Conservation (phyloP, 2,797 vertebrate genomes). For the Eleutherodactylus coqui region DNA sequence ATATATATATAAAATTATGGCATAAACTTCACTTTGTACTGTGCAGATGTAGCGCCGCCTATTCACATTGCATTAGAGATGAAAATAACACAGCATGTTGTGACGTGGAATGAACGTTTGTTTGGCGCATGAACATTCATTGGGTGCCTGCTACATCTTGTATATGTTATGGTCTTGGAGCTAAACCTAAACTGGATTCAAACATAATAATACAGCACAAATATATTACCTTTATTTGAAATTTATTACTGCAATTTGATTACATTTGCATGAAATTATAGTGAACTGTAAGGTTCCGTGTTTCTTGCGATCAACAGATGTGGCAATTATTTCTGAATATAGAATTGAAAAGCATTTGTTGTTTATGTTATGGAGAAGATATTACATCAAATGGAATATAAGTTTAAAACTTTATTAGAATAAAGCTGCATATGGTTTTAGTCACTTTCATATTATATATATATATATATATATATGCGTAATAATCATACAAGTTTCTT, state of each 20-base stretch:
- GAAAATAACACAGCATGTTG: no score
- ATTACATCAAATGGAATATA: slow-evolving; percentile 8
- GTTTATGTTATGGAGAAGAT: slow-evolving; percentile 11
- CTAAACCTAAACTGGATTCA: background rate
- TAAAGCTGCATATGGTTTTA: background rate
- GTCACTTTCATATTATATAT: slow-evolving; percentile 3
- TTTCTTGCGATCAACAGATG: slow-evolving; percentile 22
- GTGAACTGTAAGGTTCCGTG: background rate
- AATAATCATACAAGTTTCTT: background rate
- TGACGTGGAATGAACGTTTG: no score
- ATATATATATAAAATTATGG: no score
- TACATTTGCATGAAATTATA: slow-evolving; percentile 26
- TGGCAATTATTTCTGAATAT: slow-evolving; percentile 31
- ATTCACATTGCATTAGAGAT: no score
- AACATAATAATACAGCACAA: background rate
- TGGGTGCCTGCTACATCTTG: no score
- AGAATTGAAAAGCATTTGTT: slow-evolving; percentile 5
- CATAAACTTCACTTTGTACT: no score
- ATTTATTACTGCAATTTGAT: slow-evolving; percentile 19
- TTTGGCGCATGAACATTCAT: no score
- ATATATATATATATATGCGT: background rate
- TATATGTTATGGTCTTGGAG: background rate
- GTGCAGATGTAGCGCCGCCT: no score
- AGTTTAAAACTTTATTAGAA: slow-evolving; percentile 8
- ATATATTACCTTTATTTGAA: slow-evolving; percentile 9